Evolutionary conservation across 2,113 vertebrate species (phyloP), one percentile per base, ranked within the genome.

Genomic region (Carlito syrichta): DNA sequence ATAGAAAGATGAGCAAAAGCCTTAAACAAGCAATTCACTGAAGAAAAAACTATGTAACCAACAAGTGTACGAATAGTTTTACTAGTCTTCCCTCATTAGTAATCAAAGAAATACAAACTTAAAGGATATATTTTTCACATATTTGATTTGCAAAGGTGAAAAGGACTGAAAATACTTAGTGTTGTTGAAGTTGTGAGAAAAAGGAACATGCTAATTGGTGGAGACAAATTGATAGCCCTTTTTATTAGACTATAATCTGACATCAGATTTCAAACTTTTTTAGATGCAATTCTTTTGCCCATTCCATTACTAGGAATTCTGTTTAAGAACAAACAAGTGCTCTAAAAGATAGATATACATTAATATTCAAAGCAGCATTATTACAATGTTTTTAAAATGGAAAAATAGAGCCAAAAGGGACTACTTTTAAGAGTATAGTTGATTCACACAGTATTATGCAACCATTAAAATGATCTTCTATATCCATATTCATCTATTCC

Each of bases 61-160:
- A 81, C 43, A 81, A 85, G 85, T 45, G 13, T 84, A 45, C 74
- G 19, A 89, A 12, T 69, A 45, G 17, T n/a, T n/a, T n/a, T n/a
- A n/a, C 27, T 40, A 74, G 38, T 66, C 40, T 92, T 62, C 7
- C 6, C 4, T 73, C 10, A n/a, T 68, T 52, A 86, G 17, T 89
- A 92, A 66, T 45, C 38, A 73, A 86, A 95, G 58, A 89, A 86
- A 89, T 91, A 32, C 13, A 86, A 94, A 76, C 27, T 52, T 83
- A 56, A 90, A 56, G 62, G 20, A 32, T 11, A 12, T 5, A 23
- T 74, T 73, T 88, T 89, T 86, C 56, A 92, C 14, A 3, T 35
- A 78, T 45, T 89, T 40, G 27, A 69, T 84, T 62, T 92, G 25
- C 54, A 78, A 62, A 77, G 32, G 62, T 43, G 17, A 68, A 87